Conservation (phyloP, 1,140 invertebrate genomes). For the Drosophila nebulosa region DNA sequence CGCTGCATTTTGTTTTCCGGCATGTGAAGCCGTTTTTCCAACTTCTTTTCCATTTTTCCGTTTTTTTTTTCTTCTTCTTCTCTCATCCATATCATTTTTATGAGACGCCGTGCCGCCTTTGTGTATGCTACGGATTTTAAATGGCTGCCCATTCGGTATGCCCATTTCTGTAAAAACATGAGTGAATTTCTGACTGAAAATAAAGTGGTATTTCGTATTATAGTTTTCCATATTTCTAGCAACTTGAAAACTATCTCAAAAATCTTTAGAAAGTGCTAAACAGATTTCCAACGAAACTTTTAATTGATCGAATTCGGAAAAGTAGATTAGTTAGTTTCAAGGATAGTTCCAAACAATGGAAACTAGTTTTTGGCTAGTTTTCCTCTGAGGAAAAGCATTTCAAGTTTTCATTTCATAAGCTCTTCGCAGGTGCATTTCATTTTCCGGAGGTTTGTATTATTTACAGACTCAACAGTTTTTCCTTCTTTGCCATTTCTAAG, state of each 20-base stretch:
- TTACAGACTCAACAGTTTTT: slow-evolving; percentile 30
- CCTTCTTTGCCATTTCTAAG: slow-evolving; percentile 20
- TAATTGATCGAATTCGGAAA: too few relatives aligned
- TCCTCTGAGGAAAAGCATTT: neutral
- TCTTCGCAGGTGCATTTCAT: neutral
- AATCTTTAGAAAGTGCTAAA: too few relatives aligned
- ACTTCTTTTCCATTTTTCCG: neutral
- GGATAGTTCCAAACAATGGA: too few relatives aligned
- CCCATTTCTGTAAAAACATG: neutral
- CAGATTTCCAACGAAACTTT: too few relatives aligned
- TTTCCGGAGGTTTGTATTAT: slow-evolving; percentile 46
- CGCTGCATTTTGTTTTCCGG: slow-evolving; percentile 73
- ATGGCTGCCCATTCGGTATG: neutral
- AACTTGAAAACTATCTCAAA: too few relatives aligned
- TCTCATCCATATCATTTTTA: slow-evolving; percentile 45
- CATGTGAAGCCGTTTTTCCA: slow-evolving; percentile 29
- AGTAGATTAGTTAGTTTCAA: too few relatives aligned
- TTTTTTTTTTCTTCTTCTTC: neutral
- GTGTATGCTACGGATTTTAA: slow-evolving; percentile 21
- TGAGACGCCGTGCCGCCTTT: slow-evolving; percentile 19
- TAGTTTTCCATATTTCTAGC: neutral
- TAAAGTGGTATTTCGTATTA: neutral
- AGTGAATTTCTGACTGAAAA: neutral
- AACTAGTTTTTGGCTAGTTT: too few relatives aligned
- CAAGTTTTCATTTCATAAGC: neutral